A percentile compares a stretch with the other conserved stretches of the same genome.
phyloP scores from a whole-genome alignment of 2,888 invertebrate genomes.

The Cepaea hortensis region DNA sequence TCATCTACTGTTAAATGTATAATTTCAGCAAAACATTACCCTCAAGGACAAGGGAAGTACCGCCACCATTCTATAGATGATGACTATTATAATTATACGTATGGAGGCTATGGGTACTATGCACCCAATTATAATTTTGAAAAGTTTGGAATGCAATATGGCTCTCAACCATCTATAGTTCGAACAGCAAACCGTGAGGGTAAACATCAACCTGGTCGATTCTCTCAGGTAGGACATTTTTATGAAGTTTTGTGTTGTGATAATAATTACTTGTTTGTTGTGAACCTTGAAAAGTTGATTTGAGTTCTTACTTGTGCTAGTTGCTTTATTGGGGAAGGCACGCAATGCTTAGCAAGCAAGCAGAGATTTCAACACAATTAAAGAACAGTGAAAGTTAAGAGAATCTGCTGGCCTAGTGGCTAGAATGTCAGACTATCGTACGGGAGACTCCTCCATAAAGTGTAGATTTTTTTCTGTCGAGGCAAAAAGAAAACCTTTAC shows the following conservation, averaged over 20 bases:
- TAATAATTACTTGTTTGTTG: too few relatives aligned
- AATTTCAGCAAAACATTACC: conserved; percentile 62
- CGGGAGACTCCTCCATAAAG: too few relatives aligned
- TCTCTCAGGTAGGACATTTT: conserved; percentile 62
- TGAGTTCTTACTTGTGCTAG: too few relatives aligned
- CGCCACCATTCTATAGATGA: conserved; percentile 74
- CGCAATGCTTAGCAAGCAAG: too few relatives aligned
- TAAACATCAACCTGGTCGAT: conserved; percentile 69
- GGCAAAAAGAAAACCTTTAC: too few relatives aligned
- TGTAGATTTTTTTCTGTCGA: too few relatives aligned
- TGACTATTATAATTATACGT: conserved; percentile 65
- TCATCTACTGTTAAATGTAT: not conserved
- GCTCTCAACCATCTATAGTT: conserved; percentile 69
- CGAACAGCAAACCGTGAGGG: conserved; percentile 61
- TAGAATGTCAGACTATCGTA: too few relatives aligned
- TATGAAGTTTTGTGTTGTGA: not conserved
- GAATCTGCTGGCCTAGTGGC: too few relatives aligned
- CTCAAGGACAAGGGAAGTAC: conserved; percentile 61
- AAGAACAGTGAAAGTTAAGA: too few relatives aligned
- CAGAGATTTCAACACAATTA: too few relatives aligned
- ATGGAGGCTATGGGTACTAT: conserved; percentile 55
- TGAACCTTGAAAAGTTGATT: too few relatives aligned
- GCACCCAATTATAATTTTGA: conserved; percentile 54
- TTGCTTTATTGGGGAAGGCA: too few relatives aligned
- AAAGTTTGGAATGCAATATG: conserved; percentile 66